phyloP scores from a whole-genome alignment of 2,113 vertebrate genomes.

The Oriolus oriolus region DNA sequence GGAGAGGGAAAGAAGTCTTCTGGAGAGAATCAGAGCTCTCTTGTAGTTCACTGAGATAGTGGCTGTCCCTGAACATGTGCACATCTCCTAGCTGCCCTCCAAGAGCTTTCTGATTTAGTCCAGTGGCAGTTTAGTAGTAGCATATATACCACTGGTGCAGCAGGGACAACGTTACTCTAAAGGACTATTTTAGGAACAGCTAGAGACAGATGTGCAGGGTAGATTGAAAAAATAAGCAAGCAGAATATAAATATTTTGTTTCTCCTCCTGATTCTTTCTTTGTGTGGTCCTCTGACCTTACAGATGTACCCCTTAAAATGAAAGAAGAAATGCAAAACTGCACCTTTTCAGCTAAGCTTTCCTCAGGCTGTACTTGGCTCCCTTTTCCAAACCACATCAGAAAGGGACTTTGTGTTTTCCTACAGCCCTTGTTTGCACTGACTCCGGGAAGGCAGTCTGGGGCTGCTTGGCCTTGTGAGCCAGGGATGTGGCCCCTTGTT shows the following conservation, averaged over 20 bases:
- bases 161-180: background rate
- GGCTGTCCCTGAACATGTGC: background rate
- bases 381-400: constrained; percentile 55
- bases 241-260: constrained; percentile 43
- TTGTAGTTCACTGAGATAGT: background rate
- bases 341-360: constrained; percentile 43
- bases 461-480: background rate
- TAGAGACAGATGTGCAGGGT: constrained; percentile 5
- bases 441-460: background rate
- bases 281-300: constrained; percentile 40
- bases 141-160: background rate
- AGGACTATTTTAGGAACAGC: background rate
- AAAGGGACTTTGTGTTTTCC: constrained; percentile 31
- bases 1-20: background rate
- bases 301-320: constrained; percentile 12
- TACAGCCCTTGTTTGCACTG: constrained; percentile 33
- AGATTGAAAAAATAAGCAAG: constrained; percentile 16
- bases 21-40: background rate
- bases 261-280: background rate
- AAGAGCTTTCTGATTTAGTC: background rate
- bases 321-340: constrained; percentile 27
- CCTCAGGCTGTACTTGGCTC: constrained; percentile 28
- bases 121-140: background rate
- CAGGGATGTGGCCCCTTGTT: background rate
- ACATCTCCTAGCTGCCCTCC: background rate